Base-by-base conservation (phyloP, 2,888 invertebrate genomes). In the Thalpophila matura region DNA sequence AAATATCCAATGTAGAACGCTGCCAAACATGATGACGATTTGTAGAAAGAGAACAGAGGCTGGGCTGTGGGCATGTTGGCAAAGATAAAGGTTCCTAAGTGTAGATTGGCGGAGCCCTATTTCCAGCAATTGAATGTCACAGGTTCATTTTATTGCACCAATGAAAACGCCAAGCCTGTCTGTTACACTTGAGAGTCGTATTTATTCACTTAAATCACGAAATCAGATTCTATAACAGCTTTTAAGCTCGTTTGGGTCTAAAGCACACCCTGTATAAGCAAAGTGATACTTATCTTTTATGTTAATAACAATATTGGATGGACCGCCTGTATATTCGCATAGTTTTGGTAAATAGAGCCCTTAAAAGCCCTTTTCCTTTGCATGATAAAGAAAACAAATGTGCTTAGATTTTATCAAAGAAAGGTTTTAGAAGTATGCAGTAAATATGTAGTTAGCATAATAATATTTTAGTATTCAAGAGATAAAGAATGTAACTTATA, bases 301-400 rank as follows among this genome's bases (percentile, higher is more conserved):
- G 76, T 51, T 47, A 46, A 51, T 51, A 61, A 62, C 49, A 62
- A 53, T 53, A 70, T 61, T 31, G 76, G 49, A 31, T 31, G 76
- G 49, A 31, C 51, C 38, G 63, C 46, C 55, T 45, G 26, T 56
- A 51, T 29, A 62, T 22, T 49, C 55, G 63, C 55, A 43, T 69
- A 75, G 51, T 53, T 70, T 62, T 45, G 47, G 29, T 40, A 50
- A 70, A 71, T 27, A 55, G 46, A 69, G 24, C 55, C 43, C 35
- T 31, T 47, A 56, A 43, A 38, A 53, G 56, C 51, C 64, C 51
- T 62, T n/a, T 71, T 51, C n/a, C 24, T 75, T 62, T 62, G 33
- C 62, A 70, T 51, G 51, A 75, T 62, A 71, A 75, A 70, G 76
- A 70, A 71, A 71, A 56, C 53, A 75, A 75, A 75, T 71, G 31